Conservation (phyloP, 2,888 invertebrate genomes). For the Dendrolimus houi region DNA sequence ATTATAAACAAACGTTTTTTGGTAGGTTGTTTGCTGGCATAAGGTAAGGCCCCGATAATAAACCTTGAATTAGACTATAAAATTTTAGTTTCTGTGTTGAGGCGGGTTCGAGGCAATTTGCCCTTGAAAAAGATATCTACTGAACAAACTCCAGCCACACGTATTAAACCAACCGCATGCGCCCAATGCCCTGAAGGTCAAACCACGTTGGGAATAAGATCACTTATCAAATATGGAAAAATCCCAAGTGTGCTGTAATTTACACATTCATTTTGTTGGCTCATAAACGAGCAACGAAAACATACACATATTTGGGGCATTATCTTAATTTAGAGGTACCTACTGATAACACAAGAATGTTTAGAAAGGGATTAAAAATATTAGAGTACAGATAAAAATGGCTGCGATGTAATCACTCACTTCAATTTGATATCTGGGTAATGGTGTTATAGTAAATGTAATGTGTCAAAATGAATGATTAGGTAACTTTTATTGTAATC, state of each 20-base stretch:
- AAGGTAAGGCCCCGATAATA: constrained; percentile 15
- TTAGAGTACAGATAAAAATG: too few relatives aligned
- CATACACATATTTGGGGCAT: not conserved
- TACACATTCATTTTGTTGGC: not conserved
- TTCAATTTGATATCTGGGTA: not conserved
- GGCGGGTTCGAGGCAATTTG: constrained; percentile 31
- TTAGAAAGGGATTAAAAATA: too few relatives aligned
- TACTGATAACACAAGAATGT: not conserved
- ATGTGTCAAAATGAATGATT: constrained; percentile 1
- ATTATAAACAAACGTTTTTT: constrained; percentile 22
- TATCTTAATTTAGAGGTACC: not conserved
- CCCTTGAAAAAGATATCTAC: constrained; percentile 48
- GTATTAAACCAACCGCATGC: constrained; percentile 47
- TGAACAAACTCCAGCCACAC: constrained; percentile 31
- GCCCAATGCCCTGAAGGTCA: constrained; percentile 35
- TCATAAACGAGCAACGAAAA: not conserved
- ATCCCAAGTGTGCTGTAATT: constrained; percentile 10
- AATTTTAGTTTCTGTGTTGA: constrained; percentile 21
- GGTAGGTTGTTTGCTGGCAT: constrained; percentile 21
- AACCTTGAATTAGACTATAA: constrained; percentile 18
- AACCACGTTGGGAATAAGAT: constrained; percentile 4
- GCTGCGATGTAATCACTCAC: not conserved
- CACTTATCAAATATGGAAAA: constrained; percentile 23
- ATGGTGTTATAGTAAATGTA: not conserved
- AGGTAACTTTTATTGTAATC: constrained; percentile 6